Base-by-base conservation (phyloP, 2,888 invertebrate species). In the Plebejus melissa region DNA sequence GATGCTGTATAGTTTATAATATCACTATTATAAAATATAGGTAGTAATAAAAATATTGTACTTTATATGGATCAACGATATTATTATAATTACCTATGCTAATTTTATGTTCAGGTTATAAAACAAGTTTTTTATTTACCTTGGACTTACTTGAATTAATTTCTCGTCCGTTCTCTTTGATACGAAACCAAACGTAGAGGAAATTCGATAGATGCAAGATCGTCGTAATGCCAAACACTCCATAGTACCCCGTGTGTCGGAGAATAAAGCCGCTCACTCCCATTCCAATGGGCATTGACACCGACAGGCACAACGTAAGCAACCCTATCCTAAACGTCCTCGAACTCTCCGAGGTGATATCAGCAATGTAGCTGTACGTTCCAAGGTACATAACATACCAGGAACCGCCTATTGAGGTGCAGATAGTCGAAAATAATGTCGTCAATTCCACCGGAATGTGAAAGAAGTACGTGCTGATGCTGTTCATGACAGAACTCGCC, bases 311-410 rank as follows among this genome's bases (percentile, higher is more conserved):
- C 81, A 93, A 82, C 81, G 84, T 93, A 60, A 92, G 79, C 72
- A 95, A 91, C 0, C 95, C 95, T 77, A 96, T 89, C 74, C 96
- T 87, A 74, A 94, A 89, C 0, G 96, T 96, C 81, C 95, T 93
- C 2, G 92, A 93, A 60, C 94, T 92, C 54, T 88, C 90, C 16
- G 92, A 90, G 11, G 95, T 94, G 7, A 95, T 92, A 74, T 95
- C 95, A 9, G 95, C 94, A 65, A 96, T 86, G 84, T 95, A 95
- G 80, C 95, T 95, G 84, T 94, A 94, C 74, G 95, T 87, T 0
- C 94, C 94, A 65, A 95, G 90, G 74, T 94, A 93, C 91, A 94
- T 94, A 0, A 94, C 93, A 79, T 94, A 92, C 94, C 94, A 94
- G 7, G 94, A 94, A 0, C 95, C 95, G 0, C 94, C 93, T 7